Evolutionary conservation across 2,113 vertebrate genomes (phyloP).

Genomic region (Tyrannus savana): DNA sequence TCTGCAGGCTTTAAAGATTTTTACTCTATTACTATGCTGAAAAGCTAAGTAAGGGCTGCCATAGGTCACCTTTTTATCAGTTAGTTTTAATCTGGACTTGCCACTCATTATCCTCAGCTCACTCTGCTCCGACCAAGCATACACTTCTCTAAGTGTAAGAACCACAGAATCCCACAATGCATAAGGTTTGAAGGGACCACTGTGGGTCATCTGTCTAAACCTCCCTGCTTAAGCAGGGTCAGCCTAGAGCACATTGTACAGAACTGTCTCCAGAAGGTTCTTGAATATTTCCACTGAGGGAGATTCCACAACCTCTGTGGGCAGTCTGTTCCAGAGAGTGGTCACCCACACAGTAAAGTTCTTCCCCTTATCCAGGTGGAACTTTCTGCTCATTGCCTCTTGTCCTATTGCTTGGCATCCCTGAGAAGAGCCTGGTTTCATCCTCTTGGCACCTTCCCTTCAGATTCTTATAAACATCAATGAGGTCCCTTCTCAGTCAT

Average conservation of each 20-base stretch:
- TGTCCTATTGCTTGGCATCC: neutral
- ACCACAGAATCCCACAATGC: neutral
- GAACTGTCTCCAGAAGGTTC: neutral
- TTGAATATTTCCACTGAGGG: neutral
- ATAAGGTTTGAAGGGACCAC: neutral
- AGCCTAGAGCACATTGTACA: neutral
- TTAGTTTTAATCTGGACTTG: neutral
- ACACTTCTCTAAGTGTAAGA: neutral
- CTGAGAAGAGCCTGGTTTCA: neutral
- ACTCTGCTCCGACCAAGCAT: neutral
- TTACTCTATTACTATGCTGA: neutral
- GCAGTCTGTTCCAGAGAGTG: accelerated
- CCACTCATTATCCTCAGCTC: neutral
- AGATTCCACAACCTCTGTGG: neutral
- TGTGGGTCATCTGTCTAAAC: neutral
- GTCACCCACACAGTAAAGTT: accelerated
- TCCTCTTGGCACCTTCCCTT: neutral
- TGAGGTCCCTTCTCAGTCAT: no score
- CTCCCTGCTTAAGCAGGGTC: neutral
- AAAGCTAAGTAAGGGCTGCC: neutral
- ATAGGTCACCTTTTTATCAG: neutral
- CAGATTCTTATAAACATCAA: neutral
- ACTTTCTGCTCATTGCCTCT: neutral
- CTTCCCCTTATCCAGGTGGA: neutral
- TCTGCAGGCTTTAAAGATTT: neutral